Base-by-base conservation (phyloP, 2,797 vertebrate genomes). In the Manis crassicaudata region DNA sequence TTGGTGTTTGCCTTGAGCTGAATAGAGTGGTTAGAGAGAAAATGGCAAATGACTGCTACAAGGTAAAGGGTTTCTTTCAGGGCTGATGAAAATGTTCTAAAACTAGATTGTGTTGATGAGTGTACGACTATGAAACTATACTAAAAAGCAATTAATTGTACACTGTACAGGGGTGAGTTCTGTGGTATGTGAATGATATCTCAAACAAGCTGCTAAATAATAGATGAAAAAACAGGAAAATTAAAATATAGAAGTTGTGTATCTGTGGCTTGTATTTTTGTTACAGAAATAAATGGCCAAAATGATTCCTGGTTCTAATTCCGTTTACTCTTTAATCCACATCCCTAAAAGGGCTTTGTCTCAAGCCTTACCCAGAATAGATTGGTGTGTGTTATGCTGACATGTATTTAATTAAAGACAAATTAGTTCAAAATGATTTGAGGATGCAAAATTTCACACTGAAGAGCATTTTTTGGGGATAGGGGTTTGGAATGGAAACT, bases 401-500 rank as follows among this genome's bases (percentile, higher is more conserved):
- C 7, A 37, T 56, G 7, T 70, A 60, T 76, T 12, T 5, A 88
- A 87, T 76, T 93, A 82, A 92, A 93, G 77, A 58, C 1, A 93
- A 76, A 68, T 90, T 65, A 6, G 17, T 97, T 82, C 46, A 94
- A 4, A 35, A 70, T 79, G 50, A 93, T 52, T 54, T 7, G 50
- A 87, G 14, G 88, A 50, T 84, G 29, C 13, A 50, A 95, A 17
- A 6, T 89, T 79, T 95, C 14, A 75, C 37, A 86, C 0, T 58
- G 3, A 83, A 94, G 20, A 1, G 8, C 9, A 80, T 80, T 76
- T 88, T 29, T 77, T 95, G 70, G 87, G 88, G 88, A 35, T 35
- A 46, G 65, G 68, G 67, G 92, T 60, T 18, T 95, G n/a, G 68
- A 92, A 67, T 18, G 92, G 68, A 97, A 98, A 92, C 3, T 80